Conservation (phyloP, 2,113 vertebrate species). For the Notechis scutatus region DNA sequence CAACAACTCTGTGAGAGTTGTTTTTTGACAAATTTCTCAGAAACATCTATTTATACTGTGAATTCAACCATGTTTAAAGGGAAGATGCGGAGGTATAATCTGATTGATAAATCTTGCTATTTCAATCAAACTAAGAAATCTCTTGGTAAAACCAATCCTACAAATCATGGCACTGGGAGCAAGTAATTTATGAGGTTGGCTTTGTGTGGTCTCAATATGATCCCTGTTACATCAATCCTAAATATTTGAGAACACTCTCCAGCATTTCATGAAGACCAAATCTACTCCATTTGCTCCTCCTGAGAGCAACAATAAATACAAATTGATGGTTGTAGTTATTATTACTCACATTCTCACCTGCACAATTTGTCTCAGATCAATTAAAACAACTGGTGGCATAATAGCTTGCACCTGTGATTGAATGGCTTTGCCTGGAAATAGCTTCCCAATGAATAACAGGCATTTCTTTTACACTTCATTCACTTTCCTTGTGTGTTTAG, state of each 20-base stretch:
- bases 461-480: not conserved
- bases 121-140: constrained; percentile 55
- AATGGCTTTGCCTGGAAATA: constrained; percentile 4
- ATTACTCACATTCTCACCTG: not conserved
- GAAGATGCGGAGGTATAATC: constrained; percentile 39
- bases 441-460: not conserved
- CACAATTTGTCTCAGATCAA: constrained; percentile 7
- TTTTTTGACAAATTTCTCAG: not conserved
- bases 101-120: constrained; percentile 38
- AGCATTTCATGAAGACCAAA: not conserved
- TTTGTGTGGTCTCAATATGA: constrained; percentile 16
- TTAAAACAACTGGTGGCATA: constrained; percentile 29
- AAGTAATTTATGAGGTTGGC: constrained; percentile 31
- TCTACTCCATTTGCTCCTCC: not conserved
- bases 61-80: constrained; percentile 41
- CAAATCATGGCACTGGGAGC: constrained; percentile 35
- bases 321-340: not conserved
- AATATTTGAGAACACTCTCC: not conserved
- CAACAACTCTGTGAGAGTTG: not conserved
- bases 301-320: not conserved
- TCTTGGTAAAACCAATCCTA: constrained; percentile 41
- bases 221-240: not conserved
- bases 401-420: constrained; percentile 22
- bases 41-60: not conserved
- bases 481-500: not conserved